These are phyloP conservation scores for Urosaurus nigricauda DNA, from an alignment of 2,797 vertebrate genomes.

Conservation along the genomic window DNA sequence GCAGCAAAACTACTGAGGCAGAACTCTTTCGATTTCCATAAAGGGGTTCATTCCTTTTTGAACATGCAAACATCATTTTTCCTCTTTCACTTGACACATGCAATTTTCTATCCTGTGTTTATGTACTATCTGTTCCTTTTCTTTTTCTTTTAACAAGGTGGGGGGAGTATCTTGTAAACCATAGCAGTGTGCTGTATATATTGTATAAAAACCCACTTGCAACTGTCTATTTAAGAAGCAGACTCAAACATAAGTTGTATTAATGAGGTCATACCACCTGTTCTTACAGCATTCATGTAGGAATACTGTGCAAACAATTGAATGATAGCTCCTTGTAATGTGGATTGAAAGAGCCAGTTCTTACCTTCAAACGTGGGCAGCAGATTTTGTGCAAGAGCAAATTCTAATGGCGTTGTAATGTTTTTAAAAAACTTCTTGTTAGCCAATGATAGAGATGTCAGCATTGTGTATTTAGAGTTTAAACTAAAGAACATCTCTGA, in stretches of 20 bases:
- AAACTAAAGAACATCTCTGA: not conserved
- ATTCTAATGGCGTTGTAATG: constrained; percentile 41
- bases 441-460: constrained; percentile 15
- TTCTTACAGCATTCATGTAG: constrained; percentile 38
- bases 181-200: not conserved
- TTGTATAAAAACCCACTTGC: constrained; percentile 6
- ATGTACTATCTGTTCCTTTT: constrained; percentile 27
- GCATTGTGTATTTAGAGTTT: constrained; percentile 24
- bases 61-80: constrained; percentile 57
- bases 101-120: constrained; percentile 64
- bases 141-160: constrained; percentile 45
- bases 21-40: constrained; percentile 52
- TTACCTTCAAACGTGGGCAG: not conserved
- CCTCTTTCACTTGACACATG: constrained; percentile 52
- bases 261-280: constrained; percentile 40
- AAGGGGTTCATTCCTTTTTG: constrained; percentile 61
- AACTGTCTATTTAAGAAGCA: constrained; percentile 15
- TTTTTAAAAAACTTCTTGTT: not conserved
- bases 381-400: constrained; percentile 40
- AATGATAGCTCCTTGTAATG: not conserved
- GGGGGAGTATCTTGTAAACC: constrained; percentile 44
- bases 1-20: constrained; percentile 58
- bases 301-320: constrained; percentile 1
- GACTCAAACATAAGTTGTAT: constrained; percentile 1
- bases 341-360: constrained; percentile 17